Evolutionary conservation across 2,113 vertebrate species (phyloP), one percentile per base, ranked within the genome.

Genomic region (Poeciliopsis turrubarensis): DNA sequence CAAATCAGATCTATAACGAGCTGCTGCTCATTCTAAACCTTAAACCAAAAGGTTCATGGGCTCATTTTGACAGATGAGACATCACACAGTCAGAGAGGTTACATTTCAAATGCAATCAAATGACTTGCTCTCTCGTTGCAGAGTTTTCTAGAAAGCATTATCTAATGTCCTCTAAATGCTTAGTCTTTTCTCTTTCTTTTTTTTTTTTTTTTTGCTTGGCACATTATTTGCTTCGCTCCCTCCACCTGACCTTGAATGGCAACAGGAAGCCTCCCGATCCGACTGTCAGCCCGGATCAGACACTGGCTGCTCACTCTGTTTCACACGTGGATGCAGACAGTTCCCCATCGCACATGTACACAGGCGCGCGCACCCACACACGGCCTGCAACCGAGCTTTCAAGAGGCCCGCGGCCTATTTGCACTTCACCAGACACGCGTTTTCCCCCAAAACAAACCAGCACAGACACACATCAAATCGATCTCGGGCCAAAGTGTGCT

Each of bases 231-330:
- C 75, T 74, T 85, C 77, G 72, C 82, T 88, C 77, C 70, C 68
- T 75, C 79, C 72, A 78, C 73, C 81, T 88, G 89, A 89, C 88
- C 88, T 86, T 81, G 83, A 87, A 89, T 85, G 75, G 70, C 75
- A 89, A 84, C 77, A 83, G 86, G 77, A 87, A 89, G 79, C 60
- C 68, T 90, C 80, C 84, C 65, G 60, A 47, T 84, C 78, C 65
- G 82, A 83, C 90, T 89, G 86, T 87, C 90, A 89, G 83, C 63
- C 84, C 34, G 4, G 70, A 89, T 91, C 84, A 92, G 71, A 87
- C 80, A 73, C 75, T 80, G 39, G 81, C 83, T 84, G 84, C 86
- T 92, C 84, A 84, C 67, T 83, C 67, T 22, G 64, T 84, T 89
- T 89, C 82, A 87, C 86, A 85, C 73, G 32, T 75, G 77, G 71